Percentiles rank a stretch among this genome's conserved stretches.
Evolutionary conservation across 2,113 vertebrate species (phyloP).

Genomic region (Xerus inauris): DNA sequence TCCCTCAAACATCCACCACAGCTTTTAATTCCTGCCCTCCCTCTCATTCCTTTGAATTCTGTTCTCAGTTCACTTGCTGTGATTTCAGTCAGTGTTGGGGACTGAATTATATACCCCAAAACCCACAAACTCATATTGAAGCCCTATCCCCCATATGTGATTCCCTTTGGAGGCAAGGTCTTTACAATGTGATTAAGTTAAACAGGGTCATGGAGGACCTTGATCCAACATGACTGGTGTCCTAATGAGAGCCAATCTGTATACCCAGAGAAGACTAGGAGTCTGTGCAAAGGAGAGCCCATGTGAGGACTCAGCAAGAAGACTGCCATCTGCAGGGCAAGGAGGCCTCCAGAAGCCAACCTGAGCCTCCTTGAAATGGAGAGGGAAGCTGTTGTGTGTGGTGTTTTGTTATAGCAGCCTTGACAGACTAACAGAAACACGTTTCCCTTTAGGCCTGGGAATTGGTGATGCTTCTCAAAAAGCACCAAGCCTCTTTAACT

Average conservation of each 20-base stretch:
- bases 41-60: not conserved
- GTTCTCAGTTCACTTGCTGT: not conserved
- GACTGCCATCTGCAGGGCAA: not conserved
- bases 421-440: not conserved
- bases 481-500: not conserved
- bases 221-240: not conserved
- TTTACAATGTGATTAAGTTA: not conserved
- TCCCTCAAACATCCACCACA: not conserved
- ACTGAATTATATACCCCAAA: not conserved
- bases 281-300: not conserved
- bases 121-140: not conserved
- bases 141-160: too few relatives aligned
- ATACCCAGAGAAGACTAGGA: not conserved
- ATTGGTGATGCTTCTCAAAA: not conserved
- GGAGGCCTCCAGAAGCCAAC: not conserved
- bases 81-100: not conserved
- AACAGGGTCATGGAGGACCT: not conserved
- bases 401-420: not conserved
- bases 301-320: not conserved
- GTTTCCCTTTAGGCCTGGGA: not conserved
- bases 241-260: not conserved
- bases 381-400: not conserved
- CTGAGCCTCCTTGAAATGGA: too few relatives aligned
- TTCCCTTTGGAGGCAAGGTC: not conserved
- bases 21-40: not conserved